These are phyloP conservation scores for Beroe ovata DNA, from an alignment of 37 sponge, comb jelly and placozoan genomes.

Conservation along the genomic window DNA sequence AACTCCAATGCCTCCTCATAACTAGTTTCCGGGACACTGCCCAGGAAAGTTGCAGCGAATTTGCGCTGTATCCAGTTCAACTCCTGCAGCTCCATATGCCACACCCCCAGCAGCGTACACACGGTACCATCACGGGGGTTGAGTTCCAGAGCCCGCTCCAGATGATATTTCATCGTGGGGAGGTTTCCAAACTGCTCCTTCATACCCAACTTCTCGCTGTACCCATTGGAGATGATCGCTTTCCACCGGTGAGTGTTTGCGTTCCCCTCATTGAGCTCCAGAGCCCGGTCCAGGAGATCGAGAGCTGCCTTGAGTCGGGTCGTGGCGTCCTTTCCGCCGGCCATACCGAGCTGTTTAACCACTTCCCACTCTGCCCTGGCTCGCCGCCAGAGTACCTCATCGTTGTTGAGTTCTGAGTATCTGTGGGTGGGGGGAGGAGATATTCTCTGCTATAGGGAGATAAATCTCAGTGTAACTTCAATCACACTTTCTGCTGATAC, in stretches of 20 bases:
- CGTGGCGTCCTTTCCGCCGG: neutral
- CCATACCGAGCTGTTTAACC: neutral
- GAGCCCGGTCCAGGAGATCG: conserved; percentile 33
- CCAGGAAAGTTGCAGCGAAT: conserved; percentile 10
- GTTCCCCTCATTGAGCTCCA: conserved; percentile 24
- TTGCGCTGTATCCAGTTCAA: neutral
- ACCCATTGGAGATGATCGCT: conserved; percentile 46
- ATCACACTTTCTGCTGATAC: too few relatives aligned
- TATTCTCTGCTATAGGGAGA: too few relatives aligned
- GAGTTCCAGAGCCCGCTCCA: conserved; percentile 29
- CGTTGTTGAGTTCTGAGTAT: conserved; percentile 34
- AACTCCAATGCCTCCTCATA: conserved; percentile 38
- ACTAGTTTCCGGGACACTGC: neutral
- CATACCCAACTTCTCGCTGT: neutral
- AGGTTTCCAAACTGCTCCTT: conserved; percentile 3
- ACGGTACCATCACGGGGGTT: conserved; percentile 40
- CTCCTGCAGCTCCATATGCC: conserved; percentile 56
- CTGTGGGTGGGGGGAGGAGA: too few relatives aligned
- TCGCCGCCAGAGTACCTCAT: conserved; percentile 8
- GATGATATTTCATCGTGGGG: conserved; percentile 17
- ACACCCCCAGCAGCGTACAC: conserved; percentile 32
- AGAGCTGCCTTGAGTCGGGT: neutral
- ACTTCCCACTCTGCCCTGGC: conserved; percentile 34
- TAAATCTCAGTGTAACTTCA: too few relatives aligned
- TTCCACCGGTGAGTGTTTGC: conserved; percentile 47